Conservation (phyloP, 2,797 vertebrate genomes). For the Neosalanx taihuensis region DNA sequence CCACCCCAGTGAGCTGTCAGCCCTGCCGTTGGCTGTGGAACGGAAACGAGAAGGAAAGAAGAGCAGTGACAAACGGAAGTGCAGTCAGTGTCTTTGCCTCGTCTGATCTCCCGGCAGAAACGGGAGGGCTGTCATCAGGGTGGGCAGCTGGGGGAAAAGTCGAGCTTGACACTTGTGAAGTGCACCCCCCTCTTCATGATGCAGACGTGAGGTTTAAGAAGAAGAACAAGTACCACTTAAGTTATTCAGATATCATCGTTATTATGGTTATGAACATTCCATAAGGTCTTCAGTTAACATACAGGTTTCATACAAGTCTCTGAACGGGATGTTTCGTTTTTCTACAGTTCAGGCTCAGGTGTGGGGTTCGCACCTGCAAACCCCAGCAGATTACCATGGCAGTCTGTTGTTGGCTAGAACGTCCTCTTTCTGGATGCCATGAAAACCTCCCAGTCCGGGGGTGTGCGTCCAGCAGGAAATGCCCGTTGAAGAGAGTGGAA, state of each 20-base stretch:
- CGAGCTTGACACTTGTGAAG: constrained; percentile 82
- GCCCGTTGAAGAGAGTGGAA: constrained; percentile 71
- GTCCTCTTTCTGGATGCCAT: constrained; percentile 42
- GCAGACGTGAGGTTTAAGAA: constrained; percentile 68
- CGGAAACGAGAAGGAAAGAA: constrained; percentile 43
- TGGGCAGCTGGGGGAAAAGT: constrained; percentile 64
- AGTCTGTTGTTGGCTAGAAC: constrained; percentile 40
- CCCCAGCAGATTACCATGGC: constrained; percentile 55
- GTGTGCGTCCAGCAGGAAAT: constrained; percentile 73
- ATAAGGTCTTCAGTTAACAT: constrained; percentile 76
- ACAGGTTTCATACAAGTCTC: constrained; percentile 73
- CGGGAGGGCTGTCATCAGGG: constrained; percentile 75
- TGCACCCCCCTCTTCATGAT: constrained; percentile 77
- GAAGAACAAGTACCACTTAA: constrained; percentile 67
- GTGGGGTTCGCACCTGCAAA: constrained; percentile 4
- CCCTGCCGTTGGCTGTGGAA: constrained; percentile 5
- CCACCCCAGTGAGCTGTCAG: neutral
- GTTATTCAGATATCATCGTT: constrained; percentile 66
- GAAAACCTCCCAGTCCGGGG: constrained; percentile 62
- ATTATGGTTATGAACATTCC: constrained; percentile 79
- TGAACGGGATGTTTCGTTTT: constrained; percentile 67
- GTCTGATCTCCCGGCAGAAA: constrained; percentile 78
- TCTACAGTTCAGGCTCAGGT: constrained; percentile 58
- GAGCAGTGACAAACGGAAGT: constrained; percentile 46
- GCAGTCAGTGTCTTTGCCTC: constrained; percentile 67